Percentiles rank a stretch among this genome's conserved stretches.
Evolutionary conservation across 2,888 invertebrate genomes (phyloP).

Genomic region (Pogonocherus hispidulus): DNA sequence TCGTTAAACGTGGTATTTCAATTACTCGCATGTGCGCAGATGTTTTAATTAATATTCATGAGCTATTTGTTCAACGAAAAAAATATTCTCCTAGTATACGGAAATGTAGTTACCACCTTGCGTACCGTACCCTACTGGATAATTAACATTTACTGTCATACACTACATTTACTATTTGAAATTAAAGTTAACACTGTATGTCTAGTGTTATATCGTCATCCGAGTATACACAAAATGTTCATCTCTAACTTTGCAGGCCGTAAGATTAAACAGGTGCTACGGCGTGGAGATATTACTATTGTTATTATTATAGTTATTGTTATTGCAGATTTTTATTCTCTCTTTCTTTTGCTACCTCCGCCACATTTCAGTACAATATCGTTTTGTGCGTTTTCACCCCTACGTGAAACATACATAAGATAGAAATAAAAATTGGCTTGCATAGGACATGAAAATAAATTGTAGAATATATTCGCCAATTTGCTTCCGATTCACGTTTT

Average conservation of each 20-base stretch:
- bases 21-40: no score
- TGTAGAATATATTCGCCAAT: conserved; percentile 52
- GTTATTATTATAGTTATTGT: conserved; percentile 47
- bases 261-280: conserved; percentile 27
- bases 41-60: no score
- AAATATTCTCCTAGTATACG: no score
- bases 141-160: background rate
- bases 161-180: background rate
- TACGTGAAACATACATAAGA: conserved; percentile 41
- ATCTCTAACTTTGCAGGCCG: conserved; percentile 12
- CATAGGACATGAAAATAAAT: conserved; percentile 41
- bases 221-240: conserved; percentile 4
- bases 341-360: conserved; percentile 23
- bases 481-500: conserved; percentile 57
- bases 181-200: conserved; percentile 1
- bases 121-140: background rate
- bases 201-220: background rate
- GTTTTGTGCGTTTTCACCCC: conserved; percentile 37
- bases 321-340: conserved; percentile 42
- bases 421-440: conserved; percentile 44
- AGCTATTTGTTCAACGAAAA: no score
- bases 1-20: no score
- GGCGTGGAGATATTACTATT: conserved; percentile 43
- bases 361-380: conserved; percentile 35
- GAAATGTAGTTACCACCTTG: no score